phyloP scores from a whole-genome alignment of 2,888 invertebrate species.

The Drosophila rellima region DNA sequence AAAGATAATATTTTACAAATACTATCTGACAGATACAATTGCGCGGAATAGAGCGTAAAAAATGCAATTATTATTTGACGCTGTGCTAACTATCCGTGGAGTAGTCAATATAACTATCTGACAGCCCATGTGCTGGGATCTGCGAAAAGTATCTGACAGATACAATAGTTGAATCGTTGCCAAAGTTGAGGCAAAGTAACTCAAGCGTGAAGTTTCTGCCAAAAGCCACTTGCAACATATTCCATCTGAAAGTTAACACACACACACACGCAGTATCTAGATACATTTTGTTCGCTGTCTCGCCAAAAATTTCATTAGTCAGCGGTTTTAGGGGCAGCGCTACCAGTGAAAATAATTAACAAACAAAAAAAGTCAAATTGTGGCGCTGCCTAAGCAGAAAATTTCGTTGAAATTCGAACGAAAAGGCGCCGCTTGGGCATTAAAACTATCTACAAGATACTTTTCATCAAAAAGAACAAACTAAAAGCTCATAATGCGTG shows the following conservation, averaged over 20 bases:
- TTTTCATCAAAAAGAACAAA: conserved; percentile 35
- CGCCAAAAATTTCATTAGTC: conserved; percentile 54
- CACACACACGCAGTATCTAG: conserved; percentile 14
- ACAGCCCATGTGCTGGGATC: conserved; percentile 22
- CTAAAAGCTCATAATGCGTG: conserved; percentile 62
- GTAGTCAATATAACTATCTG: background rate
- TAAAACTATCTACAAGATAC: conserved; percentile 64
- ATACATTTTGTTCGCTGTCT: conserved; percentile 10
- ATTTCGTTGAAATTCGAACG: conserved; percentile 18
- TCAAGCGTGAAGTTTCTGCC: conserved; percentile 5
- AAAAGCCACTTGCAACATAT: background rate
- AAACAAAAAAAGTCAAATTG: conserved; percentile 52
- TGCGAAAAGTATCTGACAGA: conserved; percentile 33
- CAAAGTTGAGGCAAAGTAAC: conserved; percentile 16
- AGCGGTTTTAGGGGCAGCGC: conserved; percentile 32
- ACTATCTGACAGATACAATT: conserved; percentile 22
- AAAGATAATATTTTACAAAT: background rate
- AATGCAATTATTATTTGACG: conserved; percentile 5
- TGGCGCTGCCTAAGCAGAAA: conserved; percentile 34
- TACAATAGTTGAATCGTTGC: conserved; percentile 15
- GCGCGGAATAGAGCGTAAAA: background rate
- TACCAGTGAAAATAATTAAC: conserved; percentile 41
- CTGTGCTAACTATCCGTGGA: background rate
- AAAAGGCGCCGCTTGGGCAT: conserved; percentile 33
- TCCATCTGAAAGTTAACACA: conserved; percentile 11